Evolutionary conservation across 2,797 vertebrate genomes (phyloP).

Genomic region (Lepilemur septentrionalis): DNA sequence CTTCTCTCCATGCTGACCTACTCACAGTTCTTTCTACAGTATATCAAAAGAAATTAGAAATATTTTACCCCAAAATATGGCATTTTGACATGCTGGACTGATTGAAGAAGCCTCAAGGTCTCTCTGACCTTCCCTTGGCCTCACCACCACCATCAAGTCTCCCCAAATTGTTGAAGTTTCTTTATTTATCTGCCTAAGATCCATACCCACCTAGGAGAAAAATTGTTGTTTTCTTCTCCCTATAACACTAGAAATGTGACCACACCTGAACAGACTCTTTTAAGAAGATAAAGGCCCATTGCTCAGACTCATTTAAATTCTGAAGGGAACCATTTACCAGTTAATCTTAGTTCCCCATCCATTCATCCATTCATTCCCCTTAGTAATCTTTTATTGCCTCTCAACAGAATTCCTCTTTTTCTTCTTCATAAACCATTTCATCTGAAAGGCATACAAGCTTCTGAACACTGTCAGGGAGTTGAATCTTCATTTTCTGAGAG

Average conservation of each 20-base stretch:
- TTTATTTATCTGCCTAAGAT: not conserved
- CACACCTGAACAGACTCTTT: not conserved
- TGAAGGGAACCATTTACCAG: not conserved
- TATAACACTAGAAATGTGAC: not conserved
- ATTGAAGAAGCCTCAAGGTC: not conserved
- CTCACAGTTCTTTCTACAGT: fast-evolving
- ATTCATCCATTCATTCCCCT: no score
- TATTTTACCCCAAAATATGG: not conserved
- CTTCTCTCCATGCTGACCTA: not conserved
- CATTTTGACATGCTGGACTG: not conserved
- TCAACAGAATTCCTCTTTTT: not conserved
- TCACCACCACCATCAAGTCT: not conserved
- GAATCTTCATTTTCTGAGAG: no score
- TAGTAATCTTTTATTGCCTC: not conserved
- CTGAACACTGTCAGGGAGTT: not conserved
- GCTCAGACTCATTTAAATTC: not conserved
- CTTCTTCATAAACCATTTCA: not conserved
- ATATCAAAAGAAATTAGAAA: not conserved
- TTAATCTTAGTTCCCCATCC: not conserved
- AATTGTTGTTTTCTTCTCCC: not conserved
- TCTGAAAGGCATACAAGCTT: not conserved
- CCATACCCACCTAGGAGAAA: not conserved
- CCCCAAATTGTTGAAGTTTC: not conserved
- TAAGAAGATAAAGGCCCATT: not conserved
- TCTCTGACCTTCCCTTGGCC: not conserved